These are phyloP conservation scores for Saccostrea glomerata DNA, from an alignment of 1,140 invertebrate species.

Conservation along the genomic window DNA sequence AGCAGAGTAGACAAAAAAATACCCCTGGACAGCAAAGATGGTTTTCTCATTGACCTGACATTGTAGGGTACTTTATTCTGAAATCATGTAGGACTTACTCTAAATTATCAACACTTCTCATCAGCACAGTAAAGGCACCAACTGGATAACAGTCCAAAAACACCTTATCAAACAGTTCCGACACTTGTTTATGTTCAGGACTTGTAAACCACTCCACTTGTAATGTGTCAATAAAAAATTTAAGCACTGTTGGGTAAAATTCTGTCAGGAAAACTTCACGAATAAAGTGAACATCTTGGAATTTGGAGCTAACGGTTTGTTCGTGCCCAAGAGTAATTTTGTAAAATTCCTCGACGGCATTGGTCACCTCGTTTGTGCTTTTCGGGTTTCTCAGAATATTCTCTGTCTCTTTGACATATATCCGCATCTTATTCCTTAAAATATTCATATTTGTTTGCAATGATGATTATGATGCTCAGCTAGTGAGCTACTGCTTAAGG, in stretches of 20 bases:
- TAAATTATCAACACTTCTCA: neutral
- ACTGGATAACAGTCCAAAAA: neutral
- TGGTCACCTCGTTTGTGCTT: neutral
- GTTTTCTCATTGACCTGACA: no score
- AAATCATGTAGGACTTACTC: neutral
- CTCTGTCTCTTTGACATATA: conserved; percentile 6
- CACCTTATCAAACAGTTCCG: neutral
- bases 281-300: neutral
- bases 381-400: neutral
- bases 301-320: neutral
- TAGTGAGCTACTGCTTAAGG: no score
- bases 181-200: conserved; percentile 1
- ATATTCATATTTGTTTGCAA: neutral
- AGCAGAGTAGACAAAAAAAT: no score
- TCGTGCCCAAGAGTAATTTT: neutral
- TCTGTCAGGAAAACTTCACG: conserved; percentile 22
- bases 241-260: neutral
- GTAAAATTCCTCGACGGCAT: neutral
- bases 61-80: neutral
- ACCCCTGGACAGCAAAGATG: no score
- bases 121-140: neutral
- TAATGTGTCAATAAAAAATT: neutral
- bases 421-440: conserved; percentile 15
- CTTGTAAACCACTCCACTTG: neutral
- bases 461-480: no score